Conservation (phyloP, 1,140 invertebrate species). For the Calosoma granatense region DNA sequence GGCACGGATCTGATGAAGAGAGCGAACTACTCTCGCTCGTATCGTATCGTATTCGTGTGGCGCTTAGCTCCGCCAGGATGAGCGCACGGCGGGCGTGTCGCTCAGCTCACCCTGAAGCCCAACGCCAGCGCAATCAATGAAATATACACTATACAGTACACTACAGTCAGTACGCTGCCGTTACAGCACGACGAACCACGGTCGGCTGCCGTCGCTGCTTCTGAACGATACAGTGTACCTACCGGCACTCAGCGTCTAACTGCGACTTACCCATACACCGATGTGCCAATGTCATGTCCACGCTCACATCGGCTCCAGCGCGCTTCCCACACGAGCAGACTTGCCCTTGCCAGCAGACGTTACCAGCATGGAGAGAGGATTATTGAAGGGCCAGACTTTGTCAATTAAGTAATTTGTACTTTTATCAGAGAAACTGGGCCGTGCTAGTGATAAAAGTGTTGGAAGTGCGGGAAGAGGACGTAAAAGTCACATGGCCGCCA, state of each 20-base stretch:
- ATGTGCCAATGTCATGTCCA: too few relatives aligned
- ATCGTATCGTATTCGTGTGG: not conserved
- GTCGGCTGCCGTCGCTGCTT: not conserved
- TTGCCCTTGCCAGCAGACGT: too few relatives aligned
- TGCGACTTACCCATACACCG: too few relatives aligned
- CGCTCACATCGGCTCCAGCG: too few relatives aligned
- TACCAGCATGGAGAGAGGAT: too few relatives aligned
- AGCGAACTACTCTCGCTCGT: not conserved
- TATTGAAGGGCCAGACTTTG: too few relatives aligned
- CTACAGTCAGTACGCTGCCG: slow-evolving; percentile 14
- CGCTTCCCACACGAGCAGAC: too few relatives aligned
- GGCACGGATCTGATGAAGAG: not conserved
- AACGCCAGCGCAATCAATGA: slow-evolving; percentile 34
- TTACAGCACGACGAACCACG: not conserved
- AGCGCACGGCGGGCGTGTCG: slow-evolving; percentile 31
- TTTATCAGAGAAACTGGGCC: too few relatives aligned
- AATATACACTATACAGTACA: slow-evolving; percentile 28
- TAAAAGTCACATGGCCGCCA: not conserved
- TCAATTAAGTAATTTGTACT: too few relatives aligned
- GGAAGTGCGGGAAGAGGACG: too few relatives aligned
- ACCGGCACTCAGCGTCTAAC: too few relatives aligned
- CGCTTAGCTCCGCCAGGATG: slow-evolving; percentile 15
- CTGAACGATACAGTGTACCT: not conserved
- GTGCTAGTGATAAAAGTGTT: too few relatives aligned
- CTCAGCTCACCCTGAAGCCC: slow-evolving; percentile 25